These are phyloP conservation scores for Lomographa bimaculata DNA, from an alignment of 2,888 invertebrate species.

Conservation along the genomic window DNA sequence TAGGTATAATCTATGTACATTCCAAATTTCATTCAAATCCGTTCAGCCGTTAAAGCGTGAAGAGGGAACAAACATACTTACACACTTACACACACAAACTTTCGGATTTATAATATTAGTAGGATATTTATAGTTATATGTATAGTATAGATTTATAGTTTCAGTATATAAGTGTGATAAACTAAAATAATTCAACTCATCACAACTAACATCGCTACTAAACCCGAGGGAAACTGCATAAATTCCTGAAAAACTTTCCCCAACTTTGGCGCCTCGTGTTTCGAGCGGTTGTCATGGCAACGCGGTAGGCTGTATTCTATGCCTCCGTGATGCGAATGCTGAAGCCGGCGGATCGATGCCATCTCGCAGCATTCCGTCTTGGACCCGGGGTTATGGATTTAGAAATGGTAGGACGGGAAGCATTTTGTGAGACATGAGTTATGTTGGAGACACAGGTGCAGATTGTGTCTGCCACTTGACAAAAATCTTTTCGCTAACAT, in stretches of 20 bases:
- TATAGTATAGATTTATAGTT: too few species aligned
- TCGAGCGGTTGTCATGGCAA: slow-evolving; percentile 62
- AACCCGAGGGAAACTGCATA: slow-evolving; percentile 14
- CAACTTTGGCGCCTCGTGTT: slow-evolving; percentile 18
- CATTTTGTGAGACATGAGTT: slow-evolving; percentile 13
- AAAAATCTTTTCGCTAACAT: too few species aligned
- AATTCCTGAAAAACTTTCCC: slow-evolving; percentile 32
- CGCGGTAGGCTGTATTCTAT: slow-evolving; percentile 59
- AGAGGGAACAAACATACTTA: too few species aligned
- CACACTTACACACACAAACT: too few species aligned
- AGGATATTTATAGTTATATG: too few species aligned
- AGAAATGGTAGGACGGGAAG: slow-evolving; percentile 8
- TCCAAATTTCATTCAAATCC: too few species aligned
- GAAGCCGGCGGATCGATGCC: slow-evolving; percentile 65
- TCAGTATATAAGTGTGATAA: neutral
- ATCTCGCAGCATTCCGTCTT: slow-evolving; percentile 36
- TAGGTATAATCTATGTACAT: too few species aligned
- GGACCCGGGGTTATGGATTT: slow-evolving; percentile 17
- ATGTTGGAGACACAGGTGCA: too few species aligned
- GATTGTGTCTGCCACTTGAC: too few species aligned
- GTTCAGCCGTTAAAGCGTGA: too few species aligned
- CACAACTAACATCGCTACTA: neutral
- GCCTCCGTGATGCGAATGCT: slow-evolving; percentile 70
- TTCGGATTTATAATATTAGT: too few species aligned
- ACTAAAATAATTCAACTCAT: neutral